Conservation (phyloP, 2,113 vertebrate genomes). For the Corythoichthys haematopterus region DNA sequence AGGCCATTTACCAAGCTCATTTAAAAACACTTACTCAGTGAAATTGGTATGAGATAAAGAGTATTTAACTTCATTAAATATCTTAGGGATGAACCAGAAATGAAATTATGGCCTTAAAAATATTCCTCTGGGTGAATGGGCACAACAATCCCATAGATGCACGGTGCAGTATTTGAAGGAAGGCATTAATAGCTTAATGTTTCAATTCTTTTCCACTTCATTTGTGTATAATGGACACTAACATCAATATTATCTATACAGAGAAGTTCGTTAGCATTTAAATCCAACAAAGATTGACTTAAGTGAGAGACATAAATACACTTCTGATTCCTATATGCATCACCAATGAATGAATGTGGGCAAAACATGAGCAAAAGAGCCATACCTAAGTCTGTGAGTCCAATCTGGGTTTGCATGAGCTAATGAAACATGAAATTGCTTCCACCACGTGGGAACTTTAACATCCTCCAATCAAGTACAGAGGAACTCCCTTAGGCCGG, state of each 20-base stretch:
- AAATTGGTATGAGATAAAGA: too few species aligned
- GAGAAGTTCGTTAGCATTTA: background rate
- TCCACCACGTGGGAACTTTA: constrained; percentile 35
- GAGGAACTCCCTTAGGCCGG: constrained; percentile 33
- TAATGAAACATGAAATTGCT: constrained; percentile 80
- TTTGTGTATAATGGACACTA: background rate
- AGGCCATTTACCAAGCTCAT: too few species aligned
- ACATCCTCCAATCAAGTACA: constrained; percentile 43
- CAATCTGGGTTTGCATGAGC: constrained; percentile 70
- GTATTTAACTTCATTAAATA: background rate
- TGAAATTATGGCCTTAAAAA: background rate
- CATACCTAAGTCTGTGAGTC: background rate
- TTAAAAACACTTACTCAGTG: background rate
- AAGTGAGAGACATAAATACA: background rate
- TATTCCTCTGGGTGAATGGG: background rate
- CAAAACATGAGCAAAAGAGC: background rate
- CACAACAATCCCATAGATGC: background rate
- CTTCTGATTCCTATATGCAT: background rate
- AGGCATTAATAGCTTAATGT: background rate
- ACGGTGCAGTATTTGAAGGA: background rate
- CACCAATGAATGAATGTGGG: background rate
- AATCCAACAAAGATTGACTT: background rate
- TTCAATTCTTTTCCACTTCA: background rate
- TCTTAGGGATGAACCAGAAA: background rate
- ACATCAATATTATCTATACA: background rate